These are phyloP conservation scores for Trichopoda pennipes DNA, from an alignment of 2,888 invertebrate genomes.

Conservation along the genomic window DNA sequence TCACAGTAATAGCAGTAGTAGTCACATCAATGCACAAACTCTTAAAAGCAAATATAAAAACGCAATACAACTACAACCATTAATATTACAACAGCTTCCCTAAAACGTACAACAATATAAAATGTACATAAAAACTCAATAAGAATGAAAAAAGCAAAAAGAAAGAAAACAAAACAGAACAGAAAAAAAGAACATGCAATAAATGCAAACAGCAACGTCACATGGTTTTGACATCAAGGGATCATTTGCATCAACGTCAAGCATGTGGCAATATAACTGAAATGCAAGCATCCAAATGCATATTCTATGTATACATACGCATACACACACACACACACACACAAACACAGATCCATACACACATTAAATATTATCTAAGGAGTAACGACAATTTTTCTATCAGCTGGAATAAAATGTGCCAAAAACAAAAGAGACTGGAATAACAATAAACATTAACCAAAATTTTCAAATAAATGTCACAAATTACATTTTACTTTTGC, in stretches of 20 bases:
- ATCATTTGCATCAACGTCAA: slow-evolving; percentile 69
- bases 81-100: slow-evolving; percentile 33
- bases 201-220: slow-evolving; percentile 45
- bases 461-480: slow-evolving; percentile 63
- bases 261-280: slow-evolving; percentile 44
- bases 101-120: slow-evolving; percentile 41
- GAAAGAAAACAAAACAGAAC: neutral
- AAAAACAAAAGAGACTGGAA: slow-evolving; percentile 4
- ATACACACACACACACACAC: neutral
- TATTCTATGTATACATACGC: neutral
- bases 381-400: slow-evolving; percentile 38
- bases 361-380: slow-evolving; percentile 20
- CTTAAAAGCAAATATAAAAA: slow-evolving; percentile 2
- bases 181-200: slow-evolving; percentile 25
- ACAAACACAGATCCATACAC: slow-evolving; percentile 19
- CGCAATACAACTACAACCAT: neutral
- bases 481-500: slow-evolving; percentile 64
- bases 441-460: slow-evolving; percentile 57
- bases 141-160: neutral
- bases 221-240: slow-evolving; percentile 63
- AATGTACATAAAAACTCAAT: slow-evolving; percentile 14
- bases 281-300: slow-evolving; percentile 43
- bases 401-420: slow-evolving; percentile 15
- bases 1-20: slow-evolving; percentile 8
- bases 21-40: neutral